Evolutionary conservation across 2,888 invertebrate genomes (phyloP), one percentile per base, ranked within the genome.

Genomic region (Aphodius sticticus): DNA sequence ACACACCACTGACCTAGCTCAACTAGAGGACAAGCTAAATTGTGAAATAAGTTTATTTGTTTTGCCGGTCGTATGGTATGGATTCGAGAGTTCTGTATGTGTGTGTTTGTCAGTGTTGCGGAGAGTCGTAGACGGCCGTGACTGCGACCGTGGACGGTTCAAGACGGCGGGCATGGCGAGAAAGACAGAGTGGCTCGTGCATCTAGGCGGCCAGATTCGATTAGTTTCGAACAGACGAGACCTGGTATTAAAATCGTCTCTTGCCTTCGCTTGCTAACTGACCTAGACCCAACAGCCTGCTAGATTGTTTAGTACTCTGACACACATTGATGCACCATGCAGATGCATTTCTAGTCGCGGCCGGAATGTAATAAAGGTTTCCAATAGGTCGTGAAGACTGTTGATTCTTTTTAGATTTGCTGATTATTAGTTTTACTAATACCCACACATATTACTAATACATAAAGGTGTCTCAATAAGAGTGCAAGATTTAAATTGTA

Each of bases 21-120:
- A 53, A 53, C 53, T 9, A 53, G 53, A 7, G 9, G 53, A 53
- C 2, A 53, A 53, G 53, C 53, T 12, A 53, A 53, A 53, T 53
- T 53, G 53, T 53, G 53, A 53, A 53, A 53, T 53, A 53, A 53
- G 53, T 53, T 53, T 53, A 53, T 53, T 53, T 53, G 53, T 53
- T 53, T 53, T 53, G 53, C 12, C 53, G 53, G 53, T 5, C 53
- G 53, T 53, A 53, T 53, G 12, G 53, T 53, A 53, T 53, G 12
- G 53, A 53, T 53, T 5, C 53, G 53, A 53, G 53, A 7, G 53
- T 53, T 7, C 53, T 53, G 9, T 53, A 53, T 12, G 53, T 53
- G 53, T 53, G 53, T 53, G 53, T 53, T 26, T 53, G 53, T 2
- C 12, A 2, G 53, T 53, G 53, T 53, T 53, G 53, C 53, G 53